Conservation (phyloP, 2,797 vertebrate species). For the Sebastes kiyomatsui region DNA sequence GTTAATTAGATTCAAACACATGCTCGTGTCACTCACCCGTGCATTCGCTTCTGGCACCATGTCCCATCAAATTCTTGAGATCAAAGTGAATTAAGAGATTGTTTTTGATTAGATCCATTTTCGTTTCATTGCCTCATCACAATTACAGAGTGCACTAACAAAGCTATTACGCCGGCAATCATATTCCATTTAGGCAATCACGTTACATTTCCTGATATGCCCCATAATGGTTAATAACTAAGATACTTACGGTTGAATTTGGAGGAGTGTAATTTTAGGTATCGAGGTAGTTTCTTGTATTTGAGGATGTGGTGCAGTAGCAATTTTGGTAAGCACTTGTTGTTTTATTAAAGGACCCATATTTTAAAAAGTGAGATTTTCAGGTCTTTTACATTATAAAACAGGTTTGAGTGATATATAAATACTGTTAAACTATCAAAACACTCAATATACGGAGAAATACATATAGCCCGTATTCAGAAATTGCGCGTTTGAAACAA, state of each 20-base stretch:
- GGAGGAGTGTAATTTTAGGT: background rate
- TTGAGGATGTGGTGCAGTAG: background rate
- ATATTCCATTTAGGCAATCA: constrained; percentile 63
- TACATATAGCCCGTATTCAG: no score
- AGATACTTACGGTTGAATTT: constrained; percentile 16
- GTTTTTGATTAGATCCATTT: constrained; percentile 75
- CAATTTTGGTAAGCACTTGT: background rate
- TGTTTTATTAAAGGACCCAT: background rate
- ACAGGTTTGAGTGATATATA: no score
- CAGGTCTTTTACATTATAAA: no score
- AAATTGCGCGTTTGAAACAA: no score
- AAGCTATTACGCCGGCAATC: constrained; percentile 64
- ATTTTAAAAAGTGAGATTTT: no score
- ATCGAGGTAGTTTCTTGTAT: background rate
- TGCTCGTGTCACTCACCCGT: constrained; percentile 57
- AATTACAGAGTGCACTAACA: constrained; percentile 67
- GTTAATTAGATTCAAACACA: constrained; percentile 70
- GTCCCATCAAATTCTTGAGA: constrained; percentile 68
- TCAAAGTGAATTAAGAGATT: constrained; percentile 72
- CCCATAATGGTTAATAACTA: constrained; percentile 53
- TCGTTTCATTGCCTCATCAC: constrained; percentile 65
- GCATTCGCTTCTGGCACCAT: constrained; percentile 56
- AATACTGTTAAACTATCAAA: no score
- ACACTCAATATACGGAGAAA: no score
- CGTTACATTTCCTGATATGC: constrained; percentile 55